Conservation (phyloP, 1,140 invertebrate genomes). For the Protaetia brevitarsis region DNA sequence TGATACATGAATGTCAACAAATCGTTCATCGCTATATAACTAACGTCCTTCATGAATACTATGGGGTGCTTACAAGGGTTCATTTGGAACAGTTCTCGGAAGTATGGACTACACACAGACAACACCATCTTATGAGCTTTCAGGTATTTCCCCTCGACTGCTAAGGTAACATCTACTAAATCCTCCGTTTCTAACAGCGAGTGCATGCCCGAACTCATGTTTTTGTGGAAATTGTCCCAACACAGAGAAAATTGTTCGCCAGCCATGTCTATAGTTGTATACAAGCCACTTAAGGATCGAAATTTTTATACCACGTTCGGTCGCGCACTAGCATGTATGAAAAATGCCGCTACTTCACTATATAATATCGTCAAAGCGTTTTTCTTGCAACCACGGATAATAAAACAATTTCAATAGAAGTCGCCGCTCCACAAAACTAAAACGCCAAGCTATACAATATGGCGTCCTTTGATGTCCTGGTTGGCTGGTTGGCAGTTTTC, state of each 20-base stretch:
- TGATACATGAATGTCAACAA: constrained; percentile 84
- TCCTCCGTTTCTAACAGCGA: constrained; percentile 66
- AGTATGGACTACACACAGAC: constrained; percentile 82
- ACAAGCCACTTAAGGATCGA: background rate
- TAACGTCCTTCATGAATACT: constrained; percentile 81
- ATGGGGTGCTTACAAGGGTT: constrained; percentile 79
- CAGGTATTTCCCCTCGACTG: constrained; percentile 77
- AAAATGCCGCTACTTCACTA: too few relatives aligned
- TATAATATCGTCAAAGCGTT: too few relatives aligned
- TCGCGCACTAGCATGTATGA: too few relatives aligned
- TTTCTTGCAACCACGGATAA: too few relatives aligned
- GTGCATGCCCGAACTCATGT: constrained; percentile 62
- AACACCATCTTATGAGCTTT: constrained; percentile 84
- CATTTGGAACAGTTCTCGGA: constrained; percentile 75
- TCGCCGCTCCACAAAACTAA: too few relatives aligned
- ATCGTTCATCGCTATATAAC: constrained; percentile 70
- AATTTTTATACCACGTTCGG: too few relatives aligned
- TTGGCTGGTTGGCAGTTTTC: too few relatives aligned
- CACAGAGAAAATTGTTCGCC: constrained; percentile 62
- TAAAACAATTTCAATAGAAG: too few relatives aligned
- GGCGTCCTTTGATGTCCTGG: too few relatives aligned
- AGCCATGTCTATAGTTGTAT: constrained; percentile 36
- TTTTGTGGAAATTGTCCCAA: constrained; percentile 67
- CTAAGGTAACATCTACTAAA: constrained; percentile 81
- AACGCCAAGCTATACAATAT: too few relatives aligned